Evolutionary conservation across 1,140 invertebrate genomes (phyloP).

Genomic region (Araneus ventricosus): DNA sequence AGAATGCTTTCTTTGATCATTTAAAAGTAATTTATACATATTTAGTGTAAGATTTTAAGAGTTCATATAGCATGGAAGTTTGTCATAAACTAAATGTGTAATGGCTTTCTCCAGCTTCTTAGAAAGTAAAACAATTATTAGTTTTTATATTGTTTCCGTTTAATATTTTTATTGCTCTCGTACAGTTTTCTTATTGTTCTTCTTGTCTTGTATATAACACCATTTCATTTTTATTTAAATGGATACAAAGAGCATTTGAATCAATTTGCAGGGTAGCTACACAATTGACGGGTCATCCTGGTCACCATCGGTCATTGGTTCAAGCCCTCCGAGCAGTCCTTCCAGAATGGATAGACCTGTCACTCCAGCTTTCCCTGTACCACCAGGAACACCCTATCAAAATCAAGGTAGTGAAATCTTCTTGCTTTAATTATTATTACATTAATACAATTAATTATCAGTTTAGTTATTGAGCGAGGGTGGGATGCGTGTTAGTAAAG

Average conservation of each 20-base stretch:
- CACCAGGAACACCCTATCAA: slow-evolving; percentile 90
- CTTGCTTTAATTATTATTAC: slow-evolving; percentile 78
- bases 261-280: slow-evolving; percentile 8
- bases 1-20: no score
- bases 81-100: no score
- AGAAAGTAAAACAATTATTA: no score
- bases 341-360: slow-evolving; percentile 83
- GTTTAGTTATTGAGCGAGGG: not conserved
- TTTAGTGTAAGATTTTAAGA: no score
- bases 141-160: no score
- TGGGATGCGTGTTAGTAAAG: no score
- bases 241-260: not conserved
- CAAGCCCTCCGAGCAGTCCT: slow-evolving; percentile 75
- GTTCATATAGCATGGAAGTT: no score
- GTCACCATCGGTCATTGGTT: slow-evolving; percentile 79
- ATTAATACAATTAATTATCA: not conserved
- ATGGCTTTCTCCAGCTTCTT: no score
- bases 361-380: slow-evolving; percentile 93
- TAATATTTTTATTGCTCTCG: no score
- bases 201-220: no score
- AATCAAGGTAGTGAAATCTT: slow-evolving; percentile 80
- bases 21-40: no score
- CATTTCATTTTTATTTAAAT: not conserved
- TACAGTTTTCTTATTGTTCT: no score
- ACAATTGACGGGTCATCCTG: slow-evolving; percentile 76